phyloP scores from a whole-genome alignment of 2,113 vertebrate species.

The Shinisaurus crocodilurus region DNA sequence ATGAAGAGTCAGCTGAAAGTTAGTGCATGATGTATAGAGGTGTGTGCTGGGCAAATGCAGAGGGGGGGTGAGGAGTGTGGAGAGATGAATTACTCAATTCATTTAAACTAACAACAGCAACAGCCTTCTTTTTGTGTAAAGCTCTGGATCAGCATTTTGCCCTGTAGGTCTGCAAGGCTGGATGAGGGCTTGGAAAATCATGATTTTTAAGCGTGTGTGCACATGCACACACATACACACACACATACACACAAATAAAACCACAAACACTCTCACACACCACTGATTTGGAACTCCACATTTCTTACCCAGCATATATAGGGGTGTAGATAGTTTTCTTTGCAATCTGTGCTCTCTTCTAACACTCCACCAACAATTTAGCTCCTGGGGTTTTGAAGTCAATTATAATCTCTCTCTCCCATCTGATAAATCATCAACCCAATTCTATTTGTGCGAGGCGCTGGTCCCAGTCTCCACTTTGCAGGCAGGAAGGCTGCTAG shows the following conservation, averaged over 20 bases:
- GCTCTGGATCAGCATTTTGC: conserved; percentile 23
- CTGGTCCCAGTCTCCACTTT: not conserved
- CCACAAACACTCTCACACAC: not conserved
- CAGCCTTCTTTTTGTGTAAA: not conserved
- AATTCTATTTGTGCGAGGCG: not conserved
- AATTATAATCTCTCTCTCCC: not conserved
- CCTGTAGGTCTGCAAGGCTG: not conserved
- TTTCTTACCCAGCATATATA: not conserved
- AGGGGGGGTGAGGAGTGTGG: not conserved
- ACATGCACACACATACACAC: not conserved
- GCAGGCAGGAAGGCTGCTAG: not conserved
- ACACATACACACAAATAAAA: not conserved
- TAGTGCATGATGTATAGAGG: not conserved
- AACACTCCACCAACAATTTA: not conserved
- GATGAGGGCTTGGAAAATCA: not conserved
- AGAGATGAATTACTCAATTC: not conserved
- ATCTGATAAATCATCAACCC: conserved; percentile 32
- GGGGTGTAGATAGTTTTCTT: not conserved
- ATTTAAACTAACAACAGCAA: conserved; percentile 5
- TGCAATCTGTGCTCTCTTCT: not conserved
- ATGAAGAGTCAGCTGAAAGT: conserved; percentile 45
- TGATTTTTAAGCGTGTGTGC: not conserved
- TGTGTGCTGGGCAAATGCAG: not conserved
- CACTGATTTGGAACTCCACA: not conserved
- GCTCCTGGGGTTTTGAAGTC: not conserved